Percentiles rank a stretch among this genome's conserved stretches.
phyloP scores from a whole-genome alignment of 23 tunicate genomes.

The Styela clava region DNA sequence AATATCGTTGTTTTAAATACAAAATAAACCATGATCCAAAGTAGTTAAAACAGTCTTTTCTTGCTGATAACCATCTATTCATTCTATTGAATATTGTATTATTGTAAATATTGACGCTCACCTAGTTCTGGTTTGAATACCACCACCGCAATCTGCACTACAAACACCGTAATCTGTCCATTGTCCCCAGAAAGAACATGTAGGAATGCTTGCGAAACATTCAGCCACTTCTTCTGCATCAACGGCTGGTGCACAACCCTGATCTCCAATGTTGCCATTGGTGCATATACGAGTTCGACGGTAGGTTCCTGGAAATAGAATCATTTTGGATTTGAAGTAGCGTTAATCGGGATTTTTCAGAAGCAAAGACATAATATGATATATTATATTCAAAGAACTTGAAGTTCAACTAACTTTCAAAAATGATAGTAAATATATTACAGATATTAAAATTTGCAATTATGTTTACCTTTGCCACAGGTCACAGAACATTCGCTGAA shows the following conservation, averaged over 20 bases:
- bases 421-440: too few relatives aligned
- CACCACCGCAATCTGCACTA: conserved; percentile 59
- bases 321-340: too few relatives aligned
- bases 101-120: too few relatives aligned
- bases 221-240: conserved; percentile 7
- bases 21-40: too few relatives aligned
- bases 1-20: too few relatives aligned
- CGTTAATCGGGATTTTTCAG: too few relatives aligned
- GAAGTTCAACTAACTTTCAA: not conserved
- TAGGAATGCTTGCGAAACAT: not conserved
- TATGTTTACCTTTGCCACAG: conserved; percentile 15
- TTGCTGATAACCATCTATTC: too few relatives aligned
- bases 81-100: too few relatives aligned
- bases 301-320: not conserved
- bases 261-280: conserved; percentile 13
- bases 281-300: conserved; percentile 15
- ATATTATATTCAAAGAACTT: not conserved
- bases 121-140: conserved; percentile 50
- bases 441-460: not conserved
- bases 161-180: conserved; percentile 68
- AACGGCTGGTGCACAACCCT: conserved; percentile 1
- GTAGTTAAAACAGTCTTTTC: too few relatives aligned
- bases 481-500: conserved; percentile 7
- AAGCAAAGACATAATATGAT: not conserved
- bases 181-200: conserved; percentile 59